These are phyloP conservation scores for Diarsia mendica DNA, from an alignment of 2,888 invertebrate genomes.

Conservation along the genomic window DNA sequence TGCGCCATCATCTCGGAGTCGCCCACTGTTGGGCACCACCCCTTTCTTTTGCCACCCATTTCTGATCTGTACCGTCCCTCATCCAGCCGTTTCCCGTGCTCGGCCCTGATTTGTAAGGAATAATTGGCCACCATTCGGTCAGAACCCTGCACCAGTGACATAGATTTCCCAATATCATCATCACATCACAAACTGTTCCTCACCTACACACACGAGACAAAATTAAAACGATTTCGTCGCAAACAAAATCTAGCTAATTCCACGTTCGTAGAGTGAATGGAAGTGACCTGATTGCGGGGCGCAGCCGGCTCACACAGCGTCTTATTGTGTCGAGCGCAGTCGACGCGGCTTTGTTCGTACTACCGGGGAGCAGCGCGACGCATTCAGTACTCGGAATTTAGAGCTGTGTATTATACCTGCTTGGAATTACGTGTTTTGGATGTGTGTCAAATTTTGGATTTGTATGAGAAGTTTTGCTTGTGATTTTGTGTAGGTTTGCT, in stretches of 20 bases:
- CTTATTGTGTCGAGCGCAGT: slow-evolving; percentile 62
- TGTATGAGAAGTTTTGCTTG: slow-evolving; percentile 25
- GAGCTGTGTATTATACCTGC: slow-evolving; percentile 56
- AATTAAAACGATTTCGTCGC: slow-evolving; percentile 21
- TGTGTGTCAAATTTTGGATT: slow-evolving; percentile 30
- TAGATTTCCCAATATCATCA: not conserved
- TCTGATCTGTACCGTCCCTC: too few relatives aligned
- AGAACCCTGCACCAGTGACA: too few relatives aligned
- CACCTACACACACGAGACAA: not conserved
- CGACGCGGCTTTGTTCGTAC: slow-evolving; percentile 56
- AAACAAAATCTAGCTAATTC: slow-evolving; percentile 60
- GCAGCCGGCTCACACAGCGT: slow-evolving; percentile 42
- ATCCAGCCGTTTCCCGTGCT: too few relatives aligned
- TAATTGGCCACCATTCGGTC: too few relatives aligned
- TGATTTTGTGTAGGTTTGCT: not conserved
- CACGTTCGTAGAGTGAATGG: slow-evolving; percentile 55
- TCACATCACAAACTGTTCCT: not conserved
- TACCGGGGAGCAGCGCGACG: slow-evolving; percentile 51
- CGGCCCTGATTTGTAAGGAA: too few relatives aligned
- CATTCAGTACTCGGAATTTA: slow-evolving; percentile 55
- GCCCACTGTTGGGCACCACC: too few relatives aligned
- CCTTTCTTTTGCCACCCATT: too few relatives aligned
- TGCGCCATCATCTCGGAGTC: too few relatives aligned
- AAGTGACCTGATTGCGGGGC: slow-evolving; percentile 65
- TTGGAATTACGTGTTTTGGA: slow-evolving; percentile 26